These are phyloP conservation scores for Cuculus canorus DNA, from an alignment of 2,797 vertebrate species.

Conservation along the genomic window DNA sequence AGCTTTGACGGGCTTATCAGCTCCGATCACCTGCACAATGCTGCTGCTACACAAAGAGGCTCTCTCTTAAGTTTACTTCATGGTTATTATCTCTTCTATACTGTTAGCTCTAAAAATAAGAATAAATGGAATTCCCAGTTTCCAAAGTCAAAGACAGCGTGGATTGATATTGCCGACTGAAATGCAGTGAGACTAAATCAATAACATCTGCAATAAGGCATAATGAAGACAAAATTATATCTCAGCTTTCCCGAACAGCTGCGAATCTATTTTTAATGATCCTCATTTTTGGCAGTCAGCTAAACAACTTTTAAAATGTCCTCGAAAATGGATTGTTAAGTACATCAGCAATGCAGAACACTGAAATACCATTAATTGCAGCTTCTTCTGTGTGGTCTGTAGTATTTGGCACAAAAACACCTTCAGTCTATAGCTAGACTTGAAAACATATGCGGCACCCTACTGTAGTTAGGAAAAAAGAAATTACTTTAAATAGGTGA, in stretches of 20 bases:
- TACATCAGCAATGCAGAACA: constrained; percentile 76
- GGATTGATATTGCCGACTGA: constrained; percentile 72
- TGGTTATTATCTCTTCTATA: background rate
- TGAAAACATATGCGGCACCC: constrained; percentile 24
- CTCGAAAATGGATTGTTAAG: constrained; percentile 80
- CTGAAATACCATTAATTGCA: constrained; percentile 75
- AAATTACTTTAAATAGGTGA: constrained; percentile 49
- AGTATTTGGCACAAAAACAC: constrained; percentile 26
- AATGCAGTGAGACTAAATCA: constrained; percentile 80
- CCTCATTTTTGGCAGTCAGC: constrained; percentile 82
- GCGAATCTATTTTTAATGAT: constrained; percentile 85
- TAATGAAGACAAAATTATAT: constrained; percentile 85
- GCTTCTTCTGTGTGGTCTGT: constrained; percentile 72
- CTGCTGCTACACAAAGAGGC: background rate
- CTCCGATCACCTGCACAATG: background rate
- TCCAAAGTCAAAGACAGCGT: constrained; percentile 73
- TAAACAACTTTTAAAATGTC: constrained; percentile 82
- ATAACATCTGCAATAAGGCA: constrained; percentile 85
- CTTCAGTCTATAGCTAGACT: background rate
- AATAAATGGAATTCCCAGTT: constrained; percentile 67
- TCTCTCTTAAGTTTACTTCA: constrained; percentile 8
- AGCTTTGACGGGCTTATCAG: background rate
- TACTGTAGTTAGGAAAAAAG: constrained; percentile 26
- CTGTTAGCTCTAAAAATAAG: constrained; percentile 25
- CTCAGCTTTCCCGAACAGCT: constrained; percentile 82